Base-by-base conservation (phyloP, 2,113 vertebrate species). In the Anhinga anhinga region DNA sequence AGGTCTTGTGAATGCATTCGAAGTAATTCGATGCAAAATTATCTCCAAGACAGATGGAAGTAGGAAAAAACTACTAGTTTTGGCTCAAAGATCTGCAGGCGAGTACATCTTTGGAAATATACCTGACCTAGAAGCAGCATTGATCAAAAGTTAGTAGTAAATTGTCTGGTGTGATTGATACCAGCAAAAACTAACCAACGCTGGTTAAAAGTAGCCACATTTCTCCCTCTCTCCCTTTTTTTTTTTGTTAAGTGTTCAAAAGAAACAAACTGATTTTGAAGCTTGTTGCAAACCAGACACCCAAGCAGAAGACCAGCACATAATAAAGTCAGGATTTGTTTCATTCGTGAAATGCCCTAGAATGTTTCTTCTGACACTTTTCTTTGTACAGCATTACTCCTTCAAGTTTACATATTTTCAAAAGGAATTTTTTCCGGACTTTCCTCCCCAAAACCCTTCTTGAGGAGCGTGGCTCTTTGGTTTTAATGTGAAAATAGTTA, bases 21-120 rank as follows among this genome's bases (percentile, higher is more conserved):
- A 86, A 94, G 96, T 77, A 94, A 97, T n/a, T 89, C 32, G 40
- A 91, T 91, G 92, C 42, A 95, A 97, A 96, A 89, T 82, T 76
- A 95, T 93, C 91, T 96, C 93, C 63, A 94, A 96, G 95, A 97
- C 91, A 69, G 90, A 96, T 94, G 92, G 92, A 96, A 96, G 86
- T 89, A 90, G 77, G 93, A 96, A 97, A 95, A 89, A 90, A 82
- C 79, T 73, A 78, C 72, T 47, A 66, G 77, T 62, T 97, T 90
- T 95, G 85, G 85, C 88, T 90, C 45, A 2, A 40, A 65, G 70
- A 53, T 10, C 15, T 59, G 36, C 67, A 82, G 72, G 74, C 80
- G 53, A 87, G 62, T 42, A 93, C 90, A 83, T 67, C 66, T 87
- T 72, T 69, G 88, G 83, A 76, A 95, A 62, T 10, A 27, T 18